Base-by-base conservation (phyloP, 2,113 vertebrate species). In the Meleagris gallopavo region DNA sequence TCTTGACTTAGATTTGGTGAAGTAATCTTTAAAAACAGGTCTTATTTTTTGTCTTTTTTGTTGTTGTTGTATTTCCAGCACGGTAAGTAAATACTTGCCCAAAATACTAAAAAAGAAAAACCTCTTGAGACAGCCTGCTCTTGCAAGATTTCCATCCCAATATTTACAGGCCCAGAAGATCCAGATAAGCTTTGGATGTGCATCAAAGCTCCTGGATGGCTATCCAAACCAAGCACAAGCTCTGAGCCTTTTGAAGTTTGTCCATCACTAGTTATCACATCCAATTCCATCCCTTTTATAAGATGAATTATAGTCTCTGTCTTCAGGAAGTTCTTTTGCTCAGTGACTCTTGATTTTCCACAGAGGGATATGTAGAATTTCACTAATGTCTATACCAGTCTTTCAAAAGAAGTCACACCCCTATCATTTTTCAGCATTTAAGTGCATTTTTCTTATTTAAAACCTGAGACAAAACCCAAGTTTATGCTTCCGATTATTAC, bases 31-130 rank as follows among this genome's bases (percentile, higher is more conserved):
- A 88, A 82, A 54, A 94, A 71, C 57, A 86, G 80, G 83, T 81
- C 83, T 97, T 90, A 86, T 58, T 89, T 95, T 80, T 95, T 86
- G 73, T 86, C 65, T 88, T 95, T 81, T 90, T 96, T 92, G 24
- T 50, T 50, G 48, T 82, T 84, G 86, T 50, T 92, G 45, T 86
- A 78, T 73, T 95, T 92, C 52, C 48, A 86, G 66, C 13, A 20
- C 72, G 86, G 95, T 88, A 93, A 86, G 88, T 84, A 94, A 91
- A 88, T 75, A 84, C 88, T 94, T 92, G 73, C 83, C 86, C 77
- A 88, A 96, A 95, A 94, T 88, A 81, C 73, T 21, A 75, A 86
- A 89, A 90, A 81, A 62, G 14, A 58, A 78, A 81, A 93, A 30
- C 8, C 76, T 94, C 83, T 34, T 50, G 62, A 90, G 88, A 89